Conservation (phyloP, 2,888 invertebrate species). For the Trachelus tabidus region DNA sequence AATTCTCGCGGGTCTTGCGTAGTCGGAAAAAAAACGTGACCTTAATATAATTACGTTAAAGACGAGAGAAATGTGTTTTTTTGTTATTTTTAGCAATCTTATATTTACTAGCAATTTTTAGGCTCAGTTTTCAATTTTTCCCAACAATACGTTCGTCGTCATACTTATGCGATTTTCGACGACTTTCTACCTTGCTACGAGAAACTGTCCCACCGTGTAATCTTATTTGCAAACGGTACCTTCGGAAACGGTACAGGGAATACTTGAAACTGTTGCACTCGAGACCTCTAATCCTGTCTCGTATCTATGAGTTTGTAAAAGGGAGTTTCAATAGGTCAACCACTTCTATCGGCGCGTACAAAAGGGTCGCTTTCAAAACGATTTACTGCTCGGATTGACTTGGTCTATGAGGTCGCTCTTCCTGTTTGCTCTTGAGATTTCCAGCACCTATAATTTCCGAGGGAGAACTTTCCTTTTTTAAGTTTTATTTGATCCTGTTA, state of each 20-base stretch:
- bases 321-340: constrained; percentile 51
- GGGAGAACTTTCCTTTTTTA: constrained; percentile 16
- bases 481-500: constrained; percentile 41
- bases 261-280: constrained; percentile 33
- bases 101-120: neutral
- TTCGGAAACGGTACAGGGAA: constrained; percentile 7
- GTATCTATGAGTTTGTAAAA: neutral
- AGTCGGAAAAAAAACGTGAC: neutral
- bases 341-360: constrained; percentile 46
- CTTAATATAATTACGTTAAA: too few species aligned
- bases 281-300: neutral
- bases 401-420: constrained; percentile 45
- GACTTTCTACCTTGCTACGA: neutral
- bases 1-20: constrained; percentile 1
- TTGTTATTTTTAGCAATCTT: neutral
- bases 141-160: neutral
- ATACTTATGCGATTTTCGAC: neutral
- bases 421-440: constrained; percentile 62
- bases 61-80: neutral
- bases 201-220: constrained; percentile 38
- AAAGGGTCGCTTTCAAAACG: constrained; percentile 38
- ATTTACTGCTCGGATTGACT: constrained; percentile 62
- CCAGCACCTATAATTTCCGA: constrained; percentile 64
- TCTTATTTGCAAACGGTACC: constrained; percentile 59
- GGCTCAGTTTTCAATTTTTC: too few species aligned